Base-by-base conservation (phyloP, 2,888 invertebrate genomes). In the Limnephilus rhombicus region DNA sequence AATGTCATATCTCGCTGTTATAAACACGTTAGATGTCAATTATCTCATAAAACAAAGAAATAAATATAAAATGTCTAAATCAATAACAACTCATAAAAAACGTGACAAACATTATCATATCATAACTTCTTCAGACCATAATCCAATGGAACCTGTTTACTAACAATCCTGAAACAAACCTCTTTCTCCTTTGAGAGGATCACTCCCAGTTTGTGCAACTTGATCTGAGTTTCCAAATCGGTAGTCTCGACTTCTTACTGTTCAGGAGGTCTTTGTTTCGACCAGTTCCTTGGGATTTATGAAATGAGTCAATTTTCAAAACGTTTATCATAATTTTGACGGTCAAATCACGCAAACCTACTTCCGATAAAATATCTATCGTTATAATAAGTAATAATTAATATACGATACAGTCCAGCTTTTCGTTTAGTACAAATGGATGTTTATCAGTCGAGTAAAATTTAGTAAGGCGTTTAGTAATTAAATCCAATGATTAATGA, bases 261-360 rank as follows among this genome's bases (percentile, higher is more conserved):
- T 18, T 15, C 87, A 49, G 87, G 53, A 31, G 87, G 87, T 68
- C 87, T 24, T 13, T 68, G 31, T 29, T 68, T 68, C 34, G 31
- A 18, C 53, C 53, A 4, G 29, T 53, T 85, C 18, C 85, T 24
- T 24, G 24, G n/a, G 85, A 85, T 87, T 87, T 87, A 87, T 53
- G 87, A 18, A 31, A 87, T 3, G 87, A n/a, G 34, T 68, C 87
- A 87, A 31, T 1, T 87, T 15, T 87, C 29, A 68, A 53, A n/a
- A 53, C 87, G 34, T 68, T 86, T 86, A 45, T 86, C 45, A 29
- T 86, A 12, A 86, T 49, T 85, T 86, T 86, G 29, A 49, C 31
- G 82, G 15, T 31, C 18, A 68, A n/a, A 68, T 1, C 68, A 68
- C 24, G n/a, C 68, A 24, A 68, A 68, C 5, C 24, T 68, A 68